phyloP scores from a whole-genome alignment of 2,113 vertebrate species.

The Rhizomys pruinosus region DNA sequence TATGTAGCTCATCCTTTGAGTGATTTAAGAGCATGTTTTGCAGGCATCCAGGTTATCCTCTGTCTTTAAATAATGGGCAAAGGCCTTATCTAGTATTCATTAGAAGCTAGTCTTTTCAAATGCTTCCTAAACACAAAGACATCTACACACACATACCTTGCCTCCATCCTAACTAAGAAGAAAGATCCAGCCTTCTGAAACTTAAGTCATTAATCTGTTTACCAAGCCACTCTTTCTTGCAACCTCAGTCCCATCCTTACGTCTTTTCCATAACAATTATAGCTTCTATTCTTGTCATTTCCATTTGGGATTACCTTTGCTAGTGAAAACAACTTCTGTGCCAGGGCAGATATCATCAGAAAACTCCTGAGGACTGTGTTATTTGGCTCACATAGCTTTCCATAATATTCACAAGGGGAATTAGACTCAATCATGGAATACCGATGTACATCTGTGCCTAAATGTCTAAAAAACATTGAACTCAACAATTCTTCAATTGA shows the following conservation, averaged over 20 bases:
- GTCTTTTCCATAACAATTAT: not conserved
- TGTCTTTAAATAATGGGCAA: not conserved
- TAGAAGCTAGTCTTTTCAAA: not conserved
- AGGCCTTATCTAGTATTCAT: not conserved
- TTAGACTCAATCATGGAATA: not conserved
- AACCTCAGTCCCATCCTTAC: not conserved
- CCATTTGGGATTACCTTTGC: not conserved
- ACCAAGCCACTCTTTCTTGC: not conserved
- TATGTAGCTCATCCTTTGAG: conserved; percentile 31
- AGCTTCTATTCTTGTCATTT: not conserved
- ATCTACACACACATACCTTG: not conserved
- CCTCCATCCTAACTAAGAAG: not conserved
- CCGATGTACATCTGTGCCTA: not conserved
- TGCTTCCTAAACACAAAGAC: not conserved
- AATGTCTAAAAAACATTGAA: not conserved
- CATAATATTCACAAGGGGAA: not conserved
- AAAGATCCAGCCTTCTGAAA: not conserved
- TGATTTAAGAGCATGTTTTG: not conserved
- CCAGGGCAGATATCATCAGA: not conserved
- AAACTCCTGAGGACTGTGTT: not conserved
- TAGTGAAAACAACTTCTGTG: not conserved
- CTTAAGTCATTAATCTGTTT: not conserved
- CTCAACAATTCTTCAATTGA: not conserved
- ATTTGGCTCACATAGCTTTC: not conserved
- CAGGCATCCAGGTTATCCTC: conserved; percentile 36